phyloP scores from a whole-genome alignment of 2,113 vertebrate genomes.

The Neodon shergylaensis region DNA sequence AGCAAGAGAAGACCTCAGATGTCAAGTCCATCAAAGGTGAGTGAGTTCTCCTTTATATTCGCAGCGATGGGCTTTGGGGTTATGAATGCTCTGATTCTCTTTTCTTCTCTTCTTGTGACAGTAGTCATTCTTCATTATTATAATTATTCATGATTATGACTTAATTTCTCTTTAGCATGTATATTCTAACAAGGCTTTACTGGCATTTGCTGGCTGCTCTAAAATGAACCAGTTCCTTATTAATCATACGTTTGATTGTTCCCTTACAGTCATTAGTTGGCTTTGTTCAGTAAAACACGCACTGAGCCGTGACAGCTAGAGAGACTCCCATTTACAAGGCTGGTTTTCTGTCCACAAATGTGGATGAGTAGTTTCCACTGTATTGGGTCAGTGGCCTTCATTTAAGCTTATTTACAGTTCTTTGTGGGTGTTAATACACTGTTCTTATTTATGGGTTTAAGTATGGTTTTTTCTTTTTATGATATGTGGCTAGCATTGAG shows the following conservation, averaged over 20 bases:
- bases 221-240: neutral
- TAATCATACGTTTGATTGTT: conserved; percentile 44
- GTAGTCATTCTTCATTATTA: neutral
- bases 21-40: conserved; percentile 92
- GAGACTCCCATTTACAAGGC: neutral
- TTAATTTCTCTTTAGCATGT: conserved; percentile 21
- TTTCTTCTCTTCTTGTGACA: neutral
- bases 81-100: neutral
- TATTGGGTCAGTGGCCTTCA: conserved; percentile 34
- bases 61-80: neutral
- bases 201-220: neutral
- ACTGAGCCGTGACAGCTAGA: conserved; percentile 10
- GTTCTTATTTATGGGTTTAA: neutral
- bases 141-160: conserved; percentile 15
- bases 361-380: neutral
- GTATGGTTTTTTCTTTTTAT: neutral
- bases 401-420: conserved; percentile 23
- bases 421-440: conserved; percentile 10
- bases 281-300: conserved; percentile 33
- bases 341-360: conserved; percentile 3
- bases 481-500: neutral
- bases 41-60: conserved; percentile 62
- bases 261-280: conserved; percentile 11
- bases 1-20: conserved; percentile 92
- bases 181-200: neutral